Base-by-base conservation (phyloP, 1,140 invertebrate genomes). In the Trissolcus basalis region DNA sequence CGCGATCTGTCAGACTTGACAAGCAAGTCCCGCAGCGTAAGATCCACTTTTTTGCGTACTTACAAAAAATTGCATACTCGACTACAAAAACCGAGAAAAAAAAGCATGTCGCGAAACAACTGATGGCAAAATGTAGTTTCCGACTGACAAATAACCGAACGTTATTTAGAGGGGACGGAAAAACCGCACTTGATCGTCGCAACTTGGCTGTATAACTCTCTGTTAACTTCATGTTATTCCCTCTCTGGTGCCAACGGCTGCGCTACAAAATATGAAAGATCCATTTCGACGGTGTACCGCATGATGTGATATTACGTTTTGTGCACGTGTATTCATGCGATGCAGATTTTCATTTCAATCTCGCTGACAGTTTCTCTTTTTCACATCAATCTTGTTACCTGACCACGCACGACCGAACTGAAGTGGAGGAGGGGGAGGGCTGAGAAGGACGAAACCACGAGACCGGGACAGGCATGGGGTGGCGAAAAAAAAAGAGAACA, bases 321-420 rank as follows among this genome's bases (percentile, higher is more conserved):
- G 58, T 50, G 55, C 51, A 39, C 36, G 3, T 43, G 45, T 61
- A 58, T 74, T 78, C 77, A 73, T 47, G 54, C 53, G 76, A 65
- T 69, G 55, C 60, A 61, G 47, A 74, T 67, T 74, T 67, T 74
- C 49, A 60, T 74, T 74, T 74, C 71, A 67, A 74, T 74, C 65
- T 54, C 53, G 64, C 43, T 67, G 71, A 74, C 74, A 72, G 63
- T 77, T 68, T 59, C 68, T 71, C 74, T 72, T 64, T 63, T 77
- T 68, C 61, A 35, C 61, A 71, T 77, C 68, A 65, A 77, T 77
- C 60, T 65, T 77, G 61, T 67, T 74, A 74, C 56, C 63, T 74
- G 71, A 68, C 71, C 71, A 68, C 71, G 63, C 47, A 12, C 71
- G 48, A 55, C 61, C 56, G 36, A 55, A 59, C 48, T 9, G 54